Conservation (phyloP, 2,113 vertebrate species). For the Triplophysa dalaica region DNA sequence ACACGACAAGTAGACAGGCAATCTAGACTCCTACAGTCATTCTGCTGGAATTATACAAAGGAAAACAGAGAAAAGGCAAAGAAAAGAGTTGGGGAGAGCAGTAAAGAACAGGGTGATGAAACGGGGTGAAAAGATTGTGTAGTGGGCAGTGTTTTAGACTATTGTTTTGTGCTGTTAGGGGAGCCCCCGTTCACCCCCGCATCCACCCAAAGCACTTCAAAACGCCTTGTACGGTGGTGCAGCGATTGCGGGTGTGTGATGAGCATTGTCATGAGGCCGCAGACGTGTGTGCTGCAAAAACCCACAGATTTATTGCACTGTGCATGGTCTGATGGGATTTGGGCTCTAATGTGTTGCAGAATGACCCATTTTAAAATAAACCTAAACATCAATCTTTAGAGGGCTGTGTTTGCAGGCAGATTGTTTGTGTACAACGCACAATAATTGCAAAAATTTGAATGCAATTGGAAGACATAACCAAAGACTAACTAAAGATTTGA, state of each 20-base stretch:
- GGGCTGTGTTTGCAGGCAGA: constrained; percentile 21
- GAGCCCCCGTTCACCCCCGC: not conserved
- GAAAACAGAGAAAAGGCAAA: not conserved
- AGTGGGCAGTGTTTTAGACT: not conserved
- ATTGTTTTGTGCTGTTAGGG: not conserved
- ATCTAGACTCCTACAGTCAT: constrained; percentile 16
- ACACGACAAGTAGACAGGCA: constrained; percentile 12
- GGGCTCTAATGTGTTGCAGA: not conserved
- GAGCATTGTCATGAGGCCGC: not conserved
- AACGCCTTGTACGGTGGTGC: too few species aligned
- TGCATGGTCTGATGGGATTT: constrained; percentile 17
- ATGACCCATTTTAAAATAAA: constrained; percentile 10
- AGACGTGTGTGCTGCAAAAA: constrained; percentile 9
- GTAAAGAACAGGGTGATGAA: constrained; percentile 5
- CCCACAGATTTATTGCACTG: constrained; percentile 16
- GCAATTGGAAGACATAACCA: not conserved
- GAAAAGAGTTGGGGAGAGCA: not conserved
- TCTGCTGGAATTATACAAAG: not conserved
- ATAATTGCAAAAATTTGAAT: too few species aligned
- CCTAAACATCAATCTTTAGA: not conserved
- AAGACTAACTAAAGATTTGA: too few species aligned
- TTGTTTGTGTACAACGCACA: too few species aligned
- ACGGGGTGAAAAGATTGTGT: not conserved
- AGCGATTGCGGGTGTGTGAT: not conserved
- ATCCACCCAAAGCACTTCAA: too few species aligned